Conservation (phyloP, 2,113 vertebrate species). For the Oreocharis arfaki region DNA sequence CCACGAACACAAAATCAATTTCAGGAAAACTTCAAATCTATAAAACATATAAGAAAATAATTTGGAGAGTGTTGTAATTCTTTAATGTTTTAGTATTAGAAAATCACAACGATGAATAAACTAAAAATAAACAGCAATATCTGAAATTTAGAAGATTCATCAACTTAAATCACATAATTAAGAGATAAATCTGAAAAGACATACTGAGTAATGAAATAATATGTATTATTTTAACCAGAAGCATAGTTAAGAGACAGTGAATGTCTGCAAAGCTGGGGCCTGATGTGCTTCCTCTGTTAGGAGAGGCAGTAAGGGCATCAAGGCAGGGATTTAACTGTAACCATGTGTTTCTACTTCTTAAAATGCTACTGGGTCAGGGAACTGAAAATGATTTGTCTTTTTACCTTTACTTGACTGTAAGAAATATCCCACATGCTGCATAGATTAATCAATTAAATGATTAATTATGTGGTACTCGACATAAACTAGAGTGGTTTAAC, state of each 20-base stretch:
- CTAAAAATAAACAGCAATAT: background rate
- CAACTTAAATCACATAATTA: background rate
- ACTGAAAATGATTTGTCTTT: background rate
- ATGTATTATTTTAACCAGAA: background rate
- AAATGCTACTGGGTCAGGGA: background rate
- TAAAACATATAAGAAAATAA: background rate
- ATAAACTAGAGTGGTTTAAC: background rate
- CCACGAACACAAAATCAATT: background rate
- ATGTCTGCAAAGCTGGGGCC: background rate
- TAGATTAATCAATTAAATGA: background rate
- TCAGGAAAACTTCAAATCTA: background rate
- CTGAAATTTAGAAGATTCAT: background rate
- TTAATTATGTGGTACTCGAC: background rate
- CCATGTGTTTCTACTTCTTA: background rate
- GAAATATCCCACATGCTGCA: background rate
- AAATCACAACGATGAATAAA: background rate
- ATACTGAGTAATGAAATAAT: background rate
- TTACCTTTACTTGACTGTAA: background rate
- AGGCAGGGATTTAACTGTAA: background rate
- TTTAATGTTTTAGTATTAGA: background rate
- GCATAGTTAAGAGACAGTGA: background rate
- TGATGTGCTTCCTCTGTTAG: background rate
- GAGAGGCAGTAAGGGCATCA: background rate
- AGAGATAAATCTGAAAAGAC: background rate
- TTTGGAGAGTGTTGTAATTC: background rate